Base-by-base conservation (phyloP, 2,888 invertebrate genomes). In the Piscicola geometra region DNA sequence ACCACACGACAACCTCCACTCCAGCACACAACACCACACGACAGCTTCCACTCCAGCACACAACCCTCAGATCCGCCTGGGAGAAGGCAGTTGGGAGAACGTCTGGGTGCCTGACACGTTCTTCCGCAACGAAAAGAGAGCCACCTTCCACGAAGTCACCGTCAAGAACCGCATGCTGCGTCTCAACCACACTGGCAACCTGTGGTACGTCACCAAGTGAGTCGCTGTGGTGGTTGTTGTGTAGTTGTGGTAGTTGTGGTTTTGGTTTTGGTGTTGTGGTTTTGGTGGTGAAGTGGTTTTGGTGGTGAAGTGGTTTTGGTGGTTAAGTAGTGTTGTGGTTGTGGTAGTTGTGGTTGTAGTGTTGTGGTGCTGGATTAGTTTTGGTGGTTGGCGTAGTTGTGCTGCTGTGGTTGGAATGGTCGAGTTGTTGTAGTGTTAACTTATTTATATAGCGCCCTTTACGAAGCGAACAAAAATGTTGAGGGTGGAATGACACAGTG, bases 61-160 rank as follows among this genome's bases (percentile, higher is more conserved):
- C 21, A 21, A 47, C n/a, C n/a, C n/a, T 21, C 70, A 75, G 75
- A 70, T 71, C 30, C 69, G 75, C 2, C 69, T 75, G 32, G 75
- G 75, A 35, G 75, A 71, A 25, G 76, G 72, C 67, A 77, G 76
- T 41, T 77, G 77, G 76, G 69, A 78, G 41, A 64, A 79, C 28
- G 76, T 79, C 30, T 79, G 79, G 79, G 76, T 79, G 28, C 79
- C 79, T 18, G 79, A 79, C 72, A 76, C 75, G 41, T 79, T 79
- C 70, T 79, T 79, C 72, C 75, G 79, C 30, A 80, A 80, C 72
- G 80, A 80, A 60, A 80, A 80, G 64, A 64, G 56, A 25, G 79
- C 79, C 35, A 74, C 74, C 36, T 80, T 79, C 75, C 80, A 80
- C 60, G 74, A 76, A 25, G 77, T 80, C 30, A 80, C 79, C 12